Evolutionary conservation across 2,797 vertebrate genomes (phyloP), one percentile per base, ranked within the genome.

Genomic region (Todus mexicanus): DNA sequence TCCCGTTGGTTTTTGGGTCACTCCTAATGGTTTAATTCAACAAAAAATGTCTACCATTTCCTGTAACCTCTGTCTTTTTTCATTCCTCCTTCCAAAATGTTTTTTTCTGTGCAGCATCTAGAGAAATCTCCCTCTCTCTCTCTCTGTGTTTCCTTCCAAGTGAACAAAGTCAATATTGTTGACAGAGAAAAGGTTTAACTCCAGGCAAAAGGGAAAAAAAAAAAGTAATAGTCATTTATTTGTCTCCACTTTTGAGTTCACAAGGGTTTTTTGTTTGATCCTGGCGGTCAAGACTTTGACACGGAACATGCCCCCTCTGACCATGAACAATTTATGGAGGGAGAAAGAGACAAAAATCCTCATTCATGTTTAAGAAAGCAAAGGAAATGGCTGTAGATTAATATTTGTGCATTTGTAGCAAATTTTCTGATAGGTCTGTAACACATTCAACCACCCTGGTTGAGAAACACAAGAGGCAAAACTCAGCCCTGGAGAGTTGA

Each of bases 11-110:
- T 98, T 98, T 98, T 98, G 98, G 98, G 98, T 98, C 98, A 98
- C 97, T 98, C 97, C 97, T 99, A 99, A 99, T 99, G 98, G 98
- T 98, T 99, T 99, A 98, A 99, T 99, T 98, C 98, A 98, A 98
- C 98, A 97, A 98, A 98, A 99, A 99, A 99, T 98, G 98, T 98
- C 98, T 98, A 97, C 96, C 98, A 98, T 98, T 99, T 99, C 98
- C 98, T 99, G 98, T 98, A 98, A 99, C 98, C 98, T 98, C 98
- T 98, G 97, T 98, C 98, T 98, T 99, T 98, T 98, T 98, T 99
- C 98, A 98, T 98, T 98, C 97, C 96, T 98, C 98, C 98, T 98
- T 98, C 98, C 97, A 98, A 98, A 97, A 97, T 97, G 97, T 97
- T 98, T 98, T 98, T 98, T 98, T 97, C 94, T 97, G 93, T 89